A percentile compares a stretch with the other conserved stretches of the same genome.
These are phyloP conservation scores for Alethe castanea DNA, from an alignment of 2,113 vertebrate genomes.

Conservation along the genomic window DNA sequence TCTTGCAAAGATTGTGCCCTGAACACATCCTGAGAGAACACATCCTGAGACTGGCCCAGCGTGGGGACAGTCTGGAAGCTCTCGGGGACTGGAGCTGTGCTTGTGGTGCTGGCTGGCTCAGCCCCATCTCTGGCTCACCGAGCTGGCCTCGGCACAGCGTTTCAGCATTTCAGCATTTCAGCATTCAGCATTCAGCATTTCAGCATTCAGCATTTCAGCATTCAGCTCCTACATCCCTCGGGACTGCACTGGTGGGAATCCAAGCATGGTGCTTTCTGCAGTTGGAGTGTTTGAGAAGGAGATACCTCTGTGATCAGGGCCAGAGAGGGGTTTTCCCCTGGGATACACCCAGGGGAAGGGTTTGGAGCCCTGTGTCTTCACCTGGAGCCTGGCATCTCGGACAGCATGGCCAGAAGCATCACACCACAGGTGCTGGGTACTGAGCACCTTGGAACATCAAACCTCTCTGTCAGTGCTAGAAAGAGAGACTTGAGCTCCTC, in stretches of 20 bases:
- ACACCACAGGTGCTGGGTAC: background rate
- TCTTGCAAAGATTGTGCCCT: background rate
- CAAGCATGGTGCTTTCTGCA: rapidly evolving
- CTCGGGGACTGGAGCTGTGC: background rate
- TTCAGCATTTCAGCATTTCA: too few relatives aligned
- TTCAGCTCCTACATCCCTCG: rapidly evolving
- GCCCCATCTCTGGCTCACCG: background rate
- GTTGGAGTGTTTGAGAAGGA: background rate
- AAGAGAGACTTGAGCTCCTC: background rate
- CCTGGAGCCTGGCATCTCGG: background rate
- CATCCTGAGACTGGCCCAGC: background rate
- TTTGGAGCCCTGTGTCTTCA: background rate
- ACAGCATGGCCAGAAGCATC: rapidly evolving
- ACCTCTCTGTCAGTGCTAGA: background rate
- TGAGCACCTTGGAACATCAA: rapidly evolving
- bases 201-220: too few relatives aligned
- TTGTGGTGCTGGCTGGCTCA: background rate
- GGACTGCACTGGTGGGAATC: background rate
- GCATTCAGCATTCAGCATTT: too few relatives aligned
- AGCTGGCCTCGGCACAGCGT: background rate
- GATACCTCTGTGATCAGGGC: rapidly evolving
- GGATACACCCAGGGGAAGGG: background rate
- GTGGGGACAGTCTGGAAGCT: background rate
- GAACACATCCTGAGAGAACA: background rate
- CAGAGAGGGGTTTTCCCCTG: background rate